Percentiles rank a stretch among this genome's conserved stretches.
Evolutionary conservation across 2,113 vertebrate genomes (phyloP).

Genomic region (Cololabis saira): DNA sequence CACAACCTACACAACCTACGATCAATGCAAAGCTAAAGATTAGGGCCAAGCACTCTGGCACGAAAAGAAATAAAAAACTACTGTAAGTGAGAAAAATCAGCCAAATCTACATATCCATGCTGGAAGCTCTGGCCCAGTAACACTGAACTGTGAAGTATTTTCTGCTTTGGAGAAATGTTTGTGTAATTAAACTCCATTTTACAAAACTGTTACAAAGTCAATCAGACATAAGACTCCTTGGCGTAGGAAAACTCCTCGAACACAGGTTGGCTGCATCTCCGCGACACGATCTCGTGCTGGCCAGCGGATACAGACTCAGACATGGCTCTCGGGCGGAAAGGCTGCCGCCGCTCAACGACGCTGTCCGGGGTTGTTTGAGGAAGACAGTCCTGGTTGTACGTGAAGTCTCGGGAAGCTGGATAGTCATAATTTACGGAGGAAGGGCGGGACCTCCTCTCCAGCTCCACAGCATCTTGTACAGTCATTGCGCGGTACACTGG

Average conservation of each 20-base stretch:
- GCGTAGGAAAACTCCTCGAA: slow-evolving; percentile 88
- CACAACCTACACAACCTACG: no score
- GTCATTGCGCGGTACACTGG: slow-evolving; percentile 79
- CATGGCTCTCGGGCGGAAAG: slow-evolving; percentile 83
- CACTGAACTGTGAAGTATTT: neutral
- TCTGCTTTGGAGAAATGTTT: neutral
- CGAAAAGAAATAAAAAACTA: neutral
- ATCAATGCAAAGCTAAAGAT: neutral
- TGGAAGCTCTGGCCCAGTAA: neutral
- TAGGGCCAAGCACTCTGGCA: no score
- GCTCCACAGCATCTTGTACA: slow-evolving; percentile 80
- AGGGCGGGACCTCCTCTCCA: slow-evolving; percentile 61
- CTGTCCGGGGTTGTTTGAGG: slow-evolving; percentile 17
- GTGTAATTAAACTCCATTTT: neutral
- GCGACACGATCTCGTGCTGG: slow-evolving; percentile 68
- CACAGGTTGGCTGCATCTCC: slow-evolving; percentile 85
- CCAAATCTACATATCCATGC: neutral
- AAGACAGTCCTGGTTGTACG: slow-evolving; percentile 19
- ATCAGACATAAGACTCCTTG: slow-evolving; percentile 95
- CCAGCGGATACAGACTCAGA: slow-evolving; percentile 82
- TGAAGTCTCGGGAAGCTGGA: slow-evolving; percentile 1
- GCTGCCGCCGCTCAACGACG: slow-evolving; percentile 33
- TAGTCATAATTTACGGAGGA: slow-evolving; percentile 72
- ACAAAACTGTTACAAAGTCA: neutral
- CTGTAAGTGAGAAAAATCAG: no score